These are phyloP conservation scores for Drosophila pandora DNA, from an alignment of 1,140 invertebrate species.

Conservation along the genomic window DNA sequence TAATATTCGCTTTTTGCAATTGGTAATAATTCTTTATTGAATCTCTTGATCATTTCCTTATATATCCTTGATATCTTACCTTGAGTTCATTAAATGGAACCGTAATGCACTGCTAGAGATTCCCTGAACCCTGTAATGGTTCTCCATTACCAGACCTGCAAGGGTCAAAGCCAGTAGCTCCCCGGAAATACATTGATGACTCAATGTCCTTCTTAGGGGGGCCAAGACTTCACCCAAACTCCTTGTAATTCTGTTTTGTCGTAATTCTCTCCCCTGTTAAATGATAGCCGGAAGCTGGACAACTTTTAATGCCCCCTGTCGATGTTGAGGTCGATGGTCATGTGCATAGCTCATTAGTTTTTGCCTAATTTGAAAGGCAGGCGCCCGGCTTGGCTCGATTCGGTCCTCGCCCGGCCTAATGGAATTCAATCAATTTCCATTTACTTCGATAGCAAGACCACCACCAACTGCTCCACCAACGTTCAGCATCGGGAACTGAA, in stretches of 20 bases:
- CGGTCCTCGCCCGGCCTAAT: slow-evolving; percentile 48
- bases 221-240: not conserved
- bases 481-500: slow-evolving; percentile 59
- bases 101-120: slow-evolving; percentile 1
- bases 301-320: not conserved
- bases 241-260: not conserved
- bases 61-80: not conserved
- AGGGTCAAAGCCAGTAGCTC: slow-evolving; percentile 3
- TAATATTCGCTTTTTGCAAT: not conserved
- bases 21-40: too few species aligned
- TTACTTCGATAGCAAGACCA: slow-evolving; percentile 76
- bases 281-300: slow-evolving; percentile 4
- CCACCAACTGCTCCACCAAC: slow-evolving; percentile 37
- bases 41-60: too few species aligned
- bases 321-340: slow-evolving; percentile 56
- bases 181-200: slow-evolving; percentile 13
- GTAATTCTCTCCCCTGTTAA: not conserved
- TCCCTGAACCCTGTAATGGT: slow-evolving; percentile 26
- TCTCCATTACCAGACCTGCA: slow-evolving; percentile 25
- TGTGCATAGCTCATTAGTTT: slow-evolving; percentile 77
- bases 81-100: not conserved
- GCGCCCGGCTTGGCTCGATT: slow-evolving; percentile 5
- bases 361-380: slow-evolving; percentile 73
- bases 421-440: slow-evolving; percentile 83
- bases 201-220: slow-evolving; percentile 28